Conservation (phyloP, 2,113 vertebrate species). For the Menidia beryllina region DNA sequence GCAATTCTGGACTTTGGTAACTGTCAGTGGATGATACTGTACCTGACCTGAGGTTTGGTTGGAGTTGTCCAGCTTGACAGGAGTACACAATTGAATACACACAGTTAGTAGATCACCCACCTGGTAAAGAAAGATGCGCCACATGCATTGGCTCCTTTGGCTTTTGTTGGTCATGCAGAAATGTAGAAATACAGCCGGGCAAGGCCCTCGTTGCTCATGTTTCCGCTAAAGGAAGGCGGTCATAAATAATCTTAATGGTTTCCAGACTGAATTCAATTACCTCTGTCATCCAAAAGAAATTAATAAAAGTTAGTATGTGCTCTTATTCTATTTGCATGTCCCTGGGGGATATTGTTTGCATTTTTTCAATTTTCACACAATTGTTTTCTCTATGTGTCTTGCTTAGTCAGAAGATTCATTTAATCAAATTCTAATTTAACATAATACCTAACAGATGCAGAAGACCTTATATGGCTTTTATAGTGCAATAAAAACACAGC, state of each 20-base stretch:
- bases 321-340: conserved; percentile 73
- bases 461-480: conserved; percentile 58
- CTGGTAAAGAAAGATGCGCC: conserved; percentile 33
- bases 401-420: conserved; percentile 54
- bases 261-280: conserved; percentile 71
- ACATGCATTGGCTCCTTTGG: conserved; percentile 23
- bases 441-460: conserved; percentile 53
- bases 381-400: conserved; percentile 46
- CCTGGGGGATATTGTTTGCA: conserved; percentile 55
- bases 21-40: conserved; percentile 33
- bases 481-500: conserved; percentile 50
- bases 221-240: conserved; percentile 52
- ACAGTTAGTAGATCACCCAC: conserved; percentile 33
- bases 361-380: conserved; percentile 53
- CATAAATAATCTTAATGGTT: conserved; percentile 75
- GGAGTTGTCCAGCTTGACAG: conserved; percentile 38
- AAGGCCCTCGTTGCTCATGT: conserved; percentile 29
- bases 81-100: conserved; percentile 9
- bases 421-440: conserved; percentile 71
- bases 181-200: conserved; percentile 29
- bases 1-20: conserved; percentile 25
- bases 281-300: conserved; percentile 67
- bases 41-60: conserved; percentile 27
- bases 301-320: conserved; percentile 63
- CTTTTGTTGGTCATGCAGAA: conserved; percentile 32